Evolutionary conservation across 2,797 vertebrate species (phyloP).

Genomic region (Cheirogaleus major): DNA sequence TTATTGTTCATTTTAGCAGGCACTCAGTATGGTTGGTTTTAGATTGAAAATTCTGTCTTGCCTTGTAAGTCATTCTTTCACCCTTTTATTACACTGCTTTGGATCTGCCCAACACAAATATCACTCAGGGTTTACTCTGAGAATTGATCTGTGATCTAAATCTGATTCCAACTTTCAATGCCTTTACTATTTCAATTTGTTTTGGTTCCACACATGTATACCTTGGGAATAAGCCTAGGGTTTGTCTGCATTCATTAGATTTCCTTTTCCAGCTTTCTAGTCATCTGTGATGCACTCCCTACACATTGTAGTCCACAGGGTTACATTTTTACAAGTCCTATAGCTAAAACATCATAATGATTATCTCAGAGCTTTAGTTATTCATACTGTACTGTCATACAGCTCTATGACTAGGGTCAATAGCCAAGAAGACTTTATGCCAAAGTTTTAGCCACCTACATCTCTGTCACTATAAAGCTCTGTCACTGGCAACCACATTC

Average conservation of each 20-base stretch:
- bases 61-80: not conserved
- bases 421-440: not conserved
- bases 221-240: not conserved
- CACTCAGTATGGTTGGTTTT: not conserved
- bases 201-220: not conserved
- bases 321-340: not conserved
- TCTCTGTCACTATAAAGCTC: not conserved
- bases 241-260: not conserved
- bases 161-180: not conserved
- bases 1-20: not conserved
- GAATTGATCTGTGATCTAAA: not conserved
- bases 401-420: not conserved
- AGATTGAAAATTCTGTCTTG: not conserved
- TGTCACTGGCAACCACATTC: not conserved
- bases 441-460: not conserved
- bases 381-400: not conserved
- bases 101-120: too few relatives aligned
- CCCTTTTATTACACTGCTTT: not conserved
- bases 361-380: not conserved
- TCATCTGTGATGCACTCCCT: not conserved
- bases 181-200: not conserved
- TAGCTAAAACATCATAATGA: not conserved
- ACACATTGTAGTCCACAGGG: not conserved
- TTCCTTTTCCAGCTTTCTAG: too few relatives aligned
- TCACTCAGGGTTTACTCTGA: not conserved